A percentile compares a stretch with the other conserved stretches of the same genome.
phyloP scores from a whole-genome alignment of 2,113 vertebrate species.

The Trochalopteron elliotii region DNA sequence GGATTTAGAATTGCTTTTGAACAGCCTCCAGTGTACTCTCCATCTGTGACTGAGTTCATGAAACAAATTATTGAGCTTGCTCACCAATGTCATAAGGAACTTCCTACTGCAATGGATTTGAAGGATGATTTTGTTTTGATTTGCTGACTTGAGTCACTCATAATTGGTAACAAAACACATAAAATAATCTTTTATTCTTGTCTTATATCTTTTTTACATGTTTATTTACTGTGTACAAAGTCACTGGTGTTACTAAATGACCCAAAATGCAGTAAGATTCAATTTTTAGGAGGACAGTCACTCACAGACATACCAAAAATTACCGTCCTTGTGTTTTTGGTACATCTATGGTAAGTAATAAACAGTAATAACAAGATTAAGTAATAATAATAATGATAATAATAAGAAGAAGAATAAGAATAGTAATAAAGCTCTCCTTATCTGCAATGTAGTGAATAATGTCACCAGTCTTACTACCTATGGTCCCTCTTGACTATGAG shows the following conservation, averaged over 20 bases:
- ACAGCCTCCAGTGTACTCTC: neutral
- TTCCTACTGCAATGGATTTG: neutral
- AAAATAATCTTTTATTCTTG: neutral
- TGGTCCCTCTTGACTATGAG: neutral
- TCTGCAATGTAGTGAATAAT: neutral
- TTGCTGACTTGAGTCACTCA: neutral
- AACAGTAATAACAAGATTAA: neutral
- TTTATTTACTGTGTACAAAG: neutral
- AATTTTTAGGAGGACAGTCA: neutral
- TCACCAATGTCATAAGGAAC: neutral
- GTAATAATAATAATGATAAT: too few relatives aligned
- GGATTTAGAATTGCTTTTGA: neutral
- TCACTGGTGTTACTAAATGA: neutral
- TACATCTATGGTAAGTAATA: neutral
- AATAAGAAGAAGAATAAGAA: too few relatives aligned
- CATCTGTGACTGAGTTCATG: slow-evolving; percentile 5
- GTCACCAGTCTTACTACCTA: neutral
- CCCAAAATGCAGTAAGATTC: neutral
- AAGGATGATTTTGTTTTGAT: neutral
- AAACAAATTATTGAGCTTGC: slow-evolving; percentile 6
- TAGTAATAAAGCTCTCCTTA: neutral
- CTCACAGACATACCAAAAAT: neutral
- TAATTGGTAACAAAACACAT: neutral
- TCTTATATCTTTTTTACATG: neutral
- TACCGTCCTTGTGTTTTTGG: neutral